Conservation (phyloP, 92 coral and sea anemone genomes). For the Scolanthus callimorphus region DNA sequence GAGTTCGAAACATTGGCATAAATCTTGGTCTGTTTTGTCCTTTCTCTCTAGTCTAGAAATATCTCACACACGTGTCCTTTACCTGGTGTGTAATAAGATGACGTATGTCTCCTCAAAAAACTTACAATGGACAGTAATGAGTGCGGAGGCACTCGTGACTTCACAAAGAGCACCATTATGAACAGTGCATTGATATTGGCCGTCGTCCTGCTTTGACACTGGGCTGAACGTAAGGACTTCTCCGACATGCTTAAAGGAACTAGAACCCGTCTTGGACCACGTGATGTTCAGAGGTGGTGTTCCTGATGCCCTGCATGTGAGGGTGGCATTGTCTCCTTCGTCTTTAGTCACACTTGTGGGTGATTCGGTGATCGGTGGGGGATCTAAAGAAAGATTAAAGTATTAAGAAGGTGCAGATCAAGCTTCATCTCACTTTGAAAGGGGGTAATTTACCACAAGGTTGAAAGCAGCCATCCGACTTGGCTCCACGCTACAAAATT, state of each 20-base stretch:
- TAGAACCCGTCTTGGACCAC: slow-evolving; percentile 10
- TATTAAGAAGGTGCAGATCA: too few species aligned
- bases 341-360: not conserved
- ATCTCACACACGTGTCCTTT: too few species aligned
- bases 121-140: not conserved
- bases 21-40: too few species aligned
- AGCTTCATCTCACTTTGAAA: too few species aligned
- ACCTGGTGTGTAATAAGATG: too few species aligned
- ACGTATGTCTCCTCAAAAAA: too few species aligned
- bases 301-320: slow-evolving; percentile 8
- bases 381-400: too few species aligned
- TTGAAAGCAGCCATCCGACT: too few species aligned
- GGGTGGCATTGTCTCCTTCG: slow-evolving; percentile 2
- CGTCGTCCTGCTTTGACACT: not conserved
- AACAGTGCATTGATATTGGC: not conserved
- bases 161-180: not conserved
- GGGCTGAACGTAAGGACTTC: not conserved
- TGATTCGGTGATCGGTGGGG: not conserved
- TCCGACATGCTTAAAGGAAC: not conserved
- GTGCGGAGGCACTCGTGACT: not conserved
- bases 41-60: too few species aligned
- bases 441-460: too few species aligned
- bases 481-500: too few species aligned
- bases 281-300: slow-evolving; percentile 3
- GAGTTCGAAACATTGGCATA: too few species aligned